These are phyloP conservation scores for Nyctibius bracteatus DNA, from an alignment of 2,113 vertebrate genomes.

Conservation along the genomic window DNA sequence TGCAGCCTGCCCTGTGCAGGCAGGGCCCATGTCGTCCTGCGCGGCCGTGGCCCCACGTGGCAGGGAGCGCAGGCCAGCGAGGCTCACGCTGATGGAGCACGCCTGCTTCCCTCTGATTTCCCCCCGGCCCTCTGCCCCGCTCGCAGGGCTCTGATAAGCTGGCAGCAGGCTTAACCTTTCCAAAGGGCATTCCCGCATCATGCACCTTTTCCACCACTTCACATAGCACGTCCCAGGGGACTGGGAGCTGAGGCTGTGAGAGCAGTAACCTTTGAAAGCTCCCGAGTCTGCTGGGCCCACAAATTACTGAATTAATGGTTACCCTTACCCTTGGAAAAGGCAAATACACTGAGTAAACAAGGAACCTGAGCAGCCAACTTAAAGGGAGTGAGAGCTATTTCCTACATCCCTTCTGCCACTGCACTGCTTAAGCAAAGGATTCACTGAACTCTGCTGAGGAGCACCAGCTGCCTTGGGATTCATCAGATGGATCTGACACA, in stretches of 20 bases:
- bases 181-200: constrained; percentile 50
- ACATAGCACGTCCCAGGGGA: not conserved
- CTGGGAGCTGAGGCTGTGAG: fast-evolving
- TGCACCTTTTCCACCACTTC: not conserved
- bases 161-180: constrained; percentile 35
- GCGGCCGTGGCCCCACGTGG: too few species aligned
- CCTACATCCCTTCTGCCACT: not conserved
- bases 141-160: not conserved
- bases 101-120: not conserved
- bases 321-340: not conserved
- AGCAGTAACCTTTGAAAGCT: constrained; percentile 41
- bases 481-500: not conserved
- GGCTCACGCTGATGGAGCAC: fast-evolving
- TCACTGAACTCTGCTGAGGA: not conserved
- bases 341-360: not conserved
- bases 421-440: not conserved
- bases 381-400: not conserved
- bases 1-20: too few species aligned
- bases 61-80: fast-evolving
- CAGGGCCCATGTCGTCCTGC: too few species aligned
- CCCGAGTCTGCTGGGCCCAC: not conserved
- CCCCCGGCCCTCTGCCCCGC: not conserved
- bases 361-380: not conserved
- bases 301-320: not conserved
- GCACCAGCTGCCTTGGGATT: not conserved